phyloP scores from a whole-genome alignment of 2,888 invertebrate genomes.

The Drosophila cognata region DNA sequence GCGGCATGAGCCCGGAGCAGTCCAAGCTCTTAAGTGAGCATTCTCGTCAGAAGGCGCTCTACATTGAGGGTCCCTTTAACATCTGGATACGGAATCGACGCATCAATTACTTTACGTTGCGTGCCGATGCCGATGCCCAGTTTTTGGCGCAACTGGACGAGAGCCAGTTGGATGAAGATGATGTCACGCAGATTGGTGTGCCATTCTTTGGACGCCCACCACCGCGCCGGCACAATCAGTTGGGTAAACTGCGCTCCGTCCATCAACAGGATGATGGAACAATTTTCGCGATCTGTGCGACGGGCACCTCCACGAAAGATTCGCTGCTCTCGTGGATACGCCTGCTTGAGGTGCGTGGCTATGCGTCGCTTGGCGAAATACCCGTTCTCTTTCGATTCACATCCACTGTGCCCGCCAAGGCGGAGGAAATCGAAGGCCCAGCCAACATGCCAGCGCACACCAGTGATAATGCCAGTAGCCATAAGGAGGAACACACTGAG shows the following conservation, averaged over 20 bases:
- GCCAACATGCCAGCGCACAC: conserved; percentile 52
- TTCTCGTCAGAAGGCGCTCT: conserved; percentile 88
- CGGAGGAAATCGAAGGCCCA: conserved; percentile 71
- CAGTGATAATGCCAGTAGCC: conserved; percentile 46
- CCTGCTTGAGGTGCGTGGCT: conserved; percentile 90
- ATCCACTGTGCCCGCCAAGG: conserved; percentile 85
- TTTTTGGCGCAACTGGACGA: conserved; percentile 83
- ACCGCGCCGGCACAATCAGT: conserved; percentile 84
- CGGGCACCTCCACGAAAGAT: conserved; percentile 95
- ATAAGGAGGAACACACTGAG: conserved; percentile 9
- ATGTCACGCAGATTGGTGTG: conserved; percentile 89
- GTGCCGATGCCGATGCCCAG: conserved; percentile 88
- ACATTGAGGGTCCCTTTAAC: conserved; percentile 93
- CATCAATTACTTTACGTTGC: conserved; percentile 93
- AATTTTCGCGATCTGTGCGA: conserved; percentile 94
- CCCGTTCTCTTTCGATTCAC: conserved; percentile 94
- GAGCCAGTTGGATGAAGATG: conserved; percentile 87
- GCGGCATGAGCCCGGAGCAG: conserved; percentile 93
- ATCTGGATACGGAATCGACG: conserved; percentile 91
- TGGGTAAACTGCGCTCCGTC: conserved; percentile 88
- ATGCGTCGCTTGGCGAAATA: conserved; percentile 89
- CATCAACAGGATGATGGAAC: conserved; percentile 98
- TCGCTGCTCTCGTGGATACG: conserved; percentile 97
- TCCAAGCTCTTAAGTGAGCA: conserved; percentile 89
- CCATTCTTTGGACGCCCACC: conserved; percentile 86